Percentiles rank a stretch among this genome's conserved stretches.
These are phyloP conservation scores for Eucidaris tribuloides DNA, from an alignment of 35 echinoderm and acorn worm species.

Conservation along the genomic window DNA sequence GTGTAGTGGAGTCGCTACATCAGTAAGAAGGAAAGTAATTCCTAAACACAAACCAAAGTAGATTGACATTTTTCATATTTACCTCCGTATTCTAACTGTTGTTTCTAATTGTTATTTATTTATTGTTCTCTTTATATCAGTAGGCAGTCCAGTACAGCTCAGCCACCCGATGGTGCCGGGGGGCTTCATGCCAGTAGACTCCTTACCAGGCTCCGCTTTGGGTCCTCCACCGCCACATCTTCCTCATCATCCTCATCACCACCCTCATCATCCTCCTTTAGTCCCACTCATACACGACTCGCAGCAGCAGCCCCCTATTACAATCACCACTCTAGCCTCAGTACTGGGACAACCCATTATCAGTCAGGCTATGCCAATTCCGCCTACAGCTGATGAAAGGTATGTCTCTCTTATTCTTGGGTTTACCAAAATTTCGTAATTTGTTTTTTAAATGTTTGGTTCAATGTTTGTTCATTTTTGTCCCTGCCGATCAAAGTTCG, in stretches of 20 bases:
- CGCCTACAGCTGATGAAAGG: conserved; percentile 14
- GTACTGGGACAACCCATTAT: conserved; percentile 2
- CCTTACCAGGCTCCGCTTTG: background rate
- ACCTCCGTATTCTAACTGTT: background rate
- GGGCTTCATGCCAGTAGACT: background rate
- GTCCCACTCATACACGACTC: background rate
- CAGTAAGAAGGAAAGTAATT: background rate
- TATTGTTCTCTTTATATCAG: background rate
- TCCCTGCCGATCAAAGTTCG: background rate
- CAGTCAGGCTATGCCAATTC: background rate
- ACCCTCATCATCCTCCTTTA: conserved; percentile 10
- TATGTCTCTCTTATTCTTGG: background rate
- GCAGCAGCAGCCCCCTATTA: background rate
- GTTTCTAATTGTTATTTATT: background rate
- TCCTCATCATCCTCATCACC: no score
- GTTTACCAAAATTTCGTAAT: no score
- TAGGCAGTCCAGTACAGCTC: background rate
- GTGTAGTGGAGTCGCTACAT: background rate
- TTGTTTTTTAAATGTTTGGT: no score
- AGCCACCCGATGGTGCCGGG: background rate
- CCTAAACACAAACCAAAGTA: no score
- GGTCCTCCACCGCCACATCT: no score
- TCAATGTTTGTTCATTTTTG: background rate
- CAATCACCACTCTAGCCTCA: background rate
- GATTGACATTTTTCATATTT: background rate